A percentile compares a stretch with the other conserved stretches of the same genome.
These are phyloP conservation scores for Phyllotis vaccarum DNA, from an alignment of 2,797 vertebrate species.

Conservation along the genomic window DNA sequence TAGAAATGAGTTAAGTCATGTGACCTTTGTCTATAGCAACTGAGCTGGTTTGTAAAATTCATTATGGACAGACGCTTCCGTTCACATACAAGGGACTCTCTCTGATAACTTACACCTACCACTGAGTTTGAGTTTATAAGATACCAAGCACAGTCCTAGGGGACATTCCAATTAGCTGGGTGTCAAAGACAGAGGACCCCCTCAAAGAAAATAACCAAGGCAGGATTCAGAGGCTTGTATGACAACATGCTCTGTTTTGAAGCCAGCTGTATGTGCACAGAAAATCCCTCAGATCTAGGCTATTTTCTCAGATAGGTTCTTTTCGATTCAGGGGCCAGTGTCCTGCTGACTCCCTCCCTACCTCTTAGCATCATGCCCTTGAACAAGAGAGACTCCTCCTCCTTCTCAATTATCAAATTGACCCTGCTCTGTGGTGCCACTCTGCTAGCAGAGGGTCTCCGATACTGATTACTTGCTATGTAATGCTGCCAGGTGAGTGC, in stretches of 20 bases:
- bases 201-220: neutral
- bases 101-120: neutral
- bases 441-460: neutral
- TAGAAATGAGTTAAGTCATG: neutral
- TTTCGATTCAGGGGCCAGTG: neutral
- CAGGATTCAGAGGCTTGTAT: neutral
- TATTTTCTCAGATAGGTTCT: neutral
- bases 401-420: neutral
- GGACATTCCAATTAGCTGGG: neutral
- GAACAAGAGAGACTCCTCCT: neutral
- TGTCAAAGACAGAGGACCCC: neutral
- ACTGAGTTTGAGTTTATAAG: neutral
- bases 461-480: neutral
- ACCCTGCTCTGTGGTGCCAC: neutral
- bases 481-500: neutral
- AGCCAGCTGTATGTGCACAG: neutral
- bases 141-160: neutral
- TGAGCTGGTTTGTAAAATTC: neutral
- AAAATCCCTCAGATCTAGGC: too few relatives aligned
- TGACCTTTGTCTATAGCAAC: neutral
- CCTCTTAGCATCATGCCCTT: neutral
- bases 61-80: neutral
- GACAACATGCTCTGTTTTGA: neutral
- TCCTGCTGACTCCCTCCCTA: neutral
- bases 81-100: neutral